Evolutionary conservation across 2,797 vertebrate genomes (phyloP), one percentile per base, ranked within the genome.

Genomic region (Channallabes apus): DNA sequence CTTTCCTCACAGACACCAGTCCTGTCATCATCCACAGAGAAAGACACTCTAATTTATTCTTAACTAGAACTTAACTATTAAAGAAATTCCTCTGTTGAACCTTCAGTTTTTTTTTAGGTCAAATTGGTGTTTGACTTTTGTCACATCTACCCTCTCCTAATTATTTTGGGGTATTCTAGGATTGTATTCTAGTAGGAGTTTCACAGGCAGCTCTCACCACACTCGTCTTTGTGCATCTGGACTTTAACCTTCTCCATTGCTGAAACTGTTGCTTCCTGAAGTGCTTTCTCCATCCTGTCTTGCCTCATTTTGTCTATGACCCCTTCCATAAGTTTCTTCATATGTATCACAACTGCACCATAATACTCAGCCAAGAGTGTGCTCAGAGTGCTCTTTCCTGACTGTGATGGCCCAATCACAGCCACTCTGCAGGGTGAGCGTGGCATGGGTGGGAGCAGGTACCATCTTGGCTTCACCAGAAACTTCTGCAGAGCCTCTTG

Each of bases 381-480:
- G 89, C 95, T 94, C 75, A 97, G 80, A n/a, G 95, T 96, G 90
- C 96, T 97, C 92, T 93, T 99, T 84, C 98, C 98, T 85, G 96
- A 92, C 68, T 86, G 91, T 0, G 93, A 91, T 62, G 96, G 96
- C 24, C 98, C 98, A 82, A 96, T 92, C 56, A 99, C 88, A 12
- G 96, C 91, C 69, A 98, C 93, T 93, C 94, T 97, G 89, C 97
- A 98, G 9, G 97, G 96, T 84, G 94, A 89, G 11, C 91, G 86
- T 7, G 98, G 98, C 96, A 98, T 97, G 32, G 97, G 97, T 51
- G 96, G 96, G 64, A 97, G 92, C 41, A 99, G 92, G 89, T 96
- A 99, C 29, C 85, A 90, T 9, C 96, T 93, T 62, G 98, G 98
- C 89, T 97, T 99, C 86, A 86, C 79, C 64, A 93, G 87, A 89